These are phyloP conservation scores for Helarctos malayanus DNA, from an alignment of 2,797 vertebrate genomes.

Conservation along the genomic window DNA sequence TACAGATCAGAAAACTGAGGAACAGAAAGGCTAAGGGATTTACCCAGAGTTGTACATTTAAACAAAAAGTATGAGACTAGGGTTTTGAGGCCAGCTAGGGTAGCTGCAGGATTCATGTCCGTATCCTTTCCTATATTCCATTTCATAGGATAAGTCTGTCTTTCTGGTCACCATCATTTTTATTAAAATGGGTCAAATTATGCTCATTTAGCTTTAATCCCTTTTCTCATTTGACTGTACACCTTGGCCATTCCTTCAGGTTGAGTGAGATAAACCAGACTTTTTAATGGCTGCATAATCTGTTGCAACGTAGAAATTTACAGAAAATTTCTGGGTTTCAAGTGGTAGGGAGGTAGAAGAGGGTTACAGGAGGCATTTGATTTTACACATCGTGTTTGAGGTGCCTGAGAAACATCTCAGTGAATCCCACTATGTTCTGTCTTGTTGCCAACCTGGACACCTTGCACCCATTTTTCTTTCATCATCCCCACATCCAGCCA, in stretches of 20 bases:
- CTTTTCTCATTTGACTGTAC: not conserved
- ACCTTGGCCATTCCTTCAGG: not conserved
- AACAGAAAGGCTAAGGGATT: not conserved
- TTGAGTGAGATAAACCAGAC: not conserved
- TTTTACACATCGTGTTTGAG: not conserved
- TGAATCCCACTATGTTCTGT: not conserved
- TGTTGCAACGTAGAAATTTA: not conserved
- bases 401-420: not conserved
- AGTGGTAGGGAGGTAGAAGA: not conserved
- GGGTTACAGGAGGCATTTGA: no score
- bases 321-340: not conserved
- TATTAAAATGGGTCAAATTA: not conserved
- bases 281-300: not conserved
- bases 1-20: not conserved
- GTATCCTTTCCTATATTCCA: not conserved
- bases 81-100: not conserved
- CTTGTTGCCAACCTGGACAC: not conserved
- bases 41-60: not conserved
- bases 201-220: not conserved
- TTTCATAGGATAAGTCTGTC: not conserved
- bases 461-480: not conserved
- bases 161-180: not conserved
- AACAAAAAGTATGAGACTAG: not conserved
- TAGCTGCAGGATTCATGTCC: not conserved
- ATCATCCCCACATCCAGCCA: not conserved